Evolutionary conservation across 2,113 vertebrate genomes (phyloP), one percentile per base, ranked within the genome.

Genomic region (Etheostoma spectabile): DNA sequence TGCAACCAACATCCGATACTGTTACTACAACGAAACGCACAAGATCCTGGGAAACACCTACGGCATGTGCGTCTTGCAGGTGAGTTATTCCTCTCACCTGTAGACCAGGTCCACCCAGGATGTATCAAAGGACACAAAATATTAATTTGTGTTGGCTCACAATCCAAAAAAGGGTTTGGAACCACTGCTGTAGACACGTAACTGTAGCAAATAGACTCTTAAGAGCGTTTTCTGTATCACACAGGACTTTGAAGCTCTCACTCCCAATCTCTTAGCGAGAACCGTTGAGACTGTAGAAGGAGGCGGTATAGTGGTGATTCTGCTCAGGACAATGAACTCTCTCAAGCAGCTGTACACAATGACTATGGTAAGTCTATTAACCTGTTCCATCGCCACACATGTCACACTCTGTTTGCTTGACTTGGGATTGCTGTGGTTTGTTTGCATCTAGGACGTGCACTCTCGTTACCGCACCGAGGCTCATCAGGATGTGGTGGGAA

Each of bases 21-120:
- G 98, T 89, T 99, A 99, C 93, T 99, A 99, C 95, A 99, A 96
- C 0, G 98, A 99, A 82, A 99, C 98, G 0, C 98, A 99, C 65
- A 99, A 99, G 90, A 98, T 99, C 81, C 95, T 99, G 19, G 98
- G 98, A 18, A 99, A 99, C 90, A 99, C 98, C 0, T 99, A 94
- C 0, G 98, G 98, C 85, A 99, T 99, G 98, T 99, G 98, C 46
- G 95, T 99, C 30, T 89, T 99, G 2, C 98, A 99, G 97, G 98
- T 99, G 62, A 84, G 88, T 55, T 2, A 7, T 19, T 51, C 2
- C 61, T 66, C 16, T 33, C 15, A 15, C n/a, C 24, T 45, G n/a
- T 12, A 57, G 22, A 61, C 51, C 5, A 6, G 19, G 27, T 21
- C 1, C 8, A 3, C 10, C 15, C 24, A 22, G 22, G 21, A 63